Evolutionary conservation across 2,797 vertebrate species (phyloP).

Genomic region (Apodemus agrarius): DNA sequence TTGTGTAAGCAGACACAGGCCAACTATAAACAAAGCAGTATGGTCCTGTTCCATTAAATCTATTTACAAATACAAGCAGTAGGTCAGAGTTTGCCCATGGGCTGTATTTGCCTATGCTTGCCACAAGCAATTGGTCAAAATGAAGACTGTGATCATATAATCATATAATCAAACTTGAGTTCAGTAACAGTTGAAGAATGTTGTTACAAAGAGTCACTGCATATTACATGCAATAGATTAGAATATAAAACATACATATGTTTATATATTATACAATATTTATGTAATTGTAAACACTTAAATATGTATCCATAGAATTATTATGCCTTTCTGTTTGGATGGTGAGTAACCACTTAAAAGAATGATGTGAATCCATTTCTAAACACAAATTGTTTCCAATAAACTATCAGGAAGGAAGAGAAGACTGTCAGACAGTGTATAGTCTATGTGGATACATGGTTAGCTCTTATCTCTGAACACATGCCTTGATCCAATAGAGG

Average conservation of each 20-base stretch:
- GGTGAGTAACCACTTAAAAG: constrained; percentile 28
- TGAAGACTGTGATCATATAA: constrained; percentile 1
- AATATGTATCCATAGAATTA: neutral
- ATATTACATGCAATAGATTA: constrained; percentile 32
- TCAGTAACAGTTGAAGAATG: neutral
- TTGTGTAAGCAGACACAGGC: constrained; percentile 9
- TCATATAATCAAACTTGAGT: constrained; percentile 10
- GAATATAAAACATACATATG: neutral
- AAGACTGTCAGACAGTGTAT: constrained; percentile 16
- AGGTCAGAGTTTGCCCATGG: neutral
- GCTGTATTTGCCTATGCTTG: constrained; percentile 35
- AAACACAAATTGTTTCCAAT: neutral
- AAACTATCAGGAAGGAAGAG: constrained; percentile 27
- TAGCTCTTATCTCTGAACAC: neutral
- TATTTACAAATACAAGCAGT: constrained; percentile 9
- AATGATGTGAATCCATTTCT: neutral
- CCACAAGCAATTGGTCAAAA: constrained; percentile 1
- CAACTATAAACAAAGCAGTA: constrained; percentile 16
- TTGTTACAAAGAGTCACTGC: neutral
- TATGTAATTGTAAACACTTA: constrained; percentile 21
- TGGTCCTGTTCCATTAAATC: constrained; percentile 19
- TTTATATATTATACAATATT: neutral
- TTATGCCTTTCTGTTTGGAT: neutral
- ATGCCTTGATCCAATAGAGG: neutral
- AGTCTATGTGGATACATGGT: neutral